Conservation (phyloP, 2,797 vertebrate species). For the Decapterus maruadsi region DNA sequence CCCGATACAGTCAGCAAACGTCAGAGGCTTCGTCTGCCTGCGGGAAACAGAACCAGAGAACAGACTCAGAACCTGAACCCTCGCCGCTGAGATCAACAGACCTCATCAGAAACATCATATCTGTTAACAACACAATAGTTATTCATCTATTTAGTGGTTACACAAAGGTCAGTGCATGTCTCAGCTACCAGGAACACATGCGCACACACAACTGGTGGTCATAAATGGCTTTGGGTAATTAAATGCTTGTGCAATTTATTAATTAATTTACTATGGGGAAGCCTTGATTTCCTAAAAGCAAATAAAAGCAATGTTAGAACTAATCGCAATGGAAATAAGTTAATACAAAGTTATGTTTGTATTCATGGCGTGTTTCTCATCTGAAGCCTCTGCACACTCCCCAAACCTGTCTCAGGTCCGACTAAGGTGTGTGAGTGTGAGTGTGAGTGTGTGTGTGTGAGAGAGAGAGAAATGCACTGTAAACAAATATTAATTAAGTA, state of each 20-base stretch:
- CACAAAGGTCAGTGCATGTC: too few relatives aligned
- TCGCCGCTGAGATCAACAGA: background rate
- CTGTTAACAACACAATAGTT: too few relatives aligned
- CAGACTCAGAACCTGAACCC: background rate
- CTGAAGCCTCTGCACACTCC: background rate
- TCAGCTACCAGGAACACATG: background rate
- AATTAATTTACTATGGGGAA: too few relatives aligned
- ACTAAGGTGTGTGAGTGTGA: background rate
- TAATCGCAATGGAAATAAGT: background rate
- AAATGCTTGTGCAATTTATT: too few relatives aligned
- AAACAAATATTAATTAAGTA: too few relatives aligned
- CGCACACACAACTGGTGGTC: background rate
- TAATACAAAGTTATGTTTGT: background rate
- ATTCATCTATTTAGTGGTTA: background rate
- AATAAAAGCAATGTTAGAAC: background rate
- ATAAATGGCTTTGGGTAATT: too few relatives aligned
- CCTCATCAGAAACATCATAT: background rate
- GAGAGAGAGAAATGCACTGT: too few relatives aligned
- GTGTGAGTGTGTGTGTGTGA: too few relatives aligned
- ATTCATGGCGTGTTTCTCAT: background rate
- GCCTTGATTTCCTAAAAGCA: too few relatives aligned
- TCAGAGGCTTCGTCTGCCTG: conserved; percentile 97
- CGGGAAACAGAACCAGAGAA: background rate
- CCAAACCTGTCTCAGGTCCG: background rate
- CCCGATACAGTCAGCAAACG: conserved; percentile 98